Evolutionary conservation across 2,888 invertebrate species (phyloP).

Genomic region (Iphiclides podalirius): DNA sequence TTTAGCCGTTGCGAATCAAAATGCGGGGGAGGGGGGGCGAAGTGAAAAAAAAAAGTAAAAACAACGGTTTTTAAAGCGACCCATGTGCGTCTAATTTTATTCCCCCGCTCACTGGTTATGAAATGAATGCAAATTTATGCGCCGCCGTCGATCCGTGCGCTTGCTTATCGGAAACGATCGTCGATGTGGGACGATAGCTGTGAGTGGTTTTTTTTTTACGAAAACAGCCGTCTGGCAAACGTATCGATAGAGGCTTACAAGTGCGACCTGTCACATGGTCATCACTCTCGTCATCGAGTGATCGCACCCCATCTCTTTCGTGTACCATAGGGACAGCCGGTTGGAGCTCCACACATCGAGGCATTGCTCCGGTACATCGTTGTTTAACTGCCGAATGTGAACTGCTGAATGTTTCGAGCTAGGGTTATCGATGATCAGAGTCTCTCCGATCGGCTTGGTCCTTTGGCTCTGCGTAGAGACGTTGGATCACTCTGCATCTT

Average conservation of each 20-base stretch:
- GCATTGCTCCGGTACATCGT: too few species aligned
- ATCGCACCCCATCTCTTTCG: too few species aligned
- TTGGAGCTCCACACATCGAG: too few species aligned
- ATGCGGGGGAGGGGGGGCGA: slow-evolving; percentile 33
- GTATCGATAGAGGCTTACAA: background rate
- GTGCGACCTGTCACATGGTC: background rate
- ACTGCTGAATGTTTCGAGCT: too few species aligned
- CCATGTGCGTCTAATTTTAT: slow-evolving; percentile 77
- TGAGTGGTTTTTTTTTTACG: slow-evolving; percentile 27
- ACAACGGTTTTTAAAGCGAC: slow-evolving; percentile 63
- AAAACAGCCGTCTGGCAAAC: slow-evolving; percentile 18
- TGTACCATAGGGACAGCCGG: too few species aligned
- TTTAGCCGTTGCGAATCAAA: slow-evolving; percentile 50
- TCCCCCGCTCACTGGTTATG: slow-evolving; percentile 77
- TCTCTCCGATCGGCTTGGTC: too few species aligned
- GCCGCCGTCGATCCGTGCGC: slow-evolving; percentile 47
- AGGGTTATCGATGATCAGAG: too few species aligned
- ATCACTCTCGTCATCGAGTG: too few species aligned
- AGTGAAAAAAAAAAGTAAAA: slow-evolving; percentile 51
- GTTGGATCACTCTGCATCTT: too few species aligned
- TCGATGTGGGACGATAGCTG: slow-evolving; percentile 41
- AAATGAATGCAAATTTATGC: slow-evolving; percentile 79
- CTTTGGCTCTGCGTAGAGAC: too few species aligned
- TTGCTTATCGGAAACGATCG: slow-evolving; percentile 42
- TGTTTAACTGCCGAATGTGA: too few species aligned